These are phyloP conservation scores for Morpho helenor DNA, from an alignment of 2,888 invertebrate genomes.

Conservation along the genomic window DNA sequence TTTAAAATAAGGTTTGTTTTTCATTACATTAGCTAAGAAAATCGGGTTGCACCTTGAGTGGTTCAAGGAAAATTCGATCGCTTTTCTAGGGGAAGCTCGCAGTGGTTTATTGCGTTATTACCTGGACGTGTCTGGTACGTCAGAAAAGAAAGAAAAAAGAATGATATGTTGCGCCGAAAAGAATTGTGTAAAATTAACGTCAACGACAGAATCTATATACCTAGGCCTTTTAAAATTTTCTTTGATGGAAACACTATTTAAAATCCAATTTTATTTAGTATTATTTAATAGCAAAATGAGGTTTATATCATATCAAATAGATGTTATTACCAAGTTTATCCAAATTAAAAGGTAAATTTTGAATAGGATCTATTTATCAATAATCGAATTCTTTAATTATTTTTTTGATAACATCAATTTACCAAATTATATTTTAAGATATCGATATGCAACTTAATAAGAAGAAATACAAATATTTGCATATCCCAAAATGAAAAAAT, in stretches of 20 bases:
- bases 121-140: constrained; percentile 75
- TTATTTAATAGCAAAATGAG: constrained; percentile 28
- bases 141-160: constrained; percentile 72
- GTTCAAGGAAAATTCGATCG: constrained; percentile 76
- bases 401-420: no score
- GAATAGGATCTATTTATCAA: no score
- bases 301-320: no score
- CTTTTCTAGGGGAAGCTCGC: constrained; percentile 76
- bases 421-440: no score
- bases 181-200: constrained; percentile 65
- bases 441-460: no score
- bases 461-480: no score
- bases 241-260: constrained; percentile 66
- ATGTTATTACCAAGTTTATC: no score
- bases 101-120: constrained; percentile 79
- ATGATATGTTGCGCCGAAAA: constrained; percentile 72
- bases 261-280: constrained; percentile 67
- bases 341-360: no score
- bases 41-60: constrained; percentile 69
- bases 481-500: no score
- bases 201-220: constrained; percentile 2
- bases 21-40: constrained; percentile 40
- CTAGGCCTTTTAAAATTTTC: constrained; percentile 66
- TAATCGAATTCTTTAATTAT: no score
- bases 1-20: constrained; percentile 58